Percentiles rank a stretch among this genome's conserved stretches.
phyloP scores from a whole-genome alignment of 2,888 invertebrate genomes.

The Malthinus flaveolus region DNA sequence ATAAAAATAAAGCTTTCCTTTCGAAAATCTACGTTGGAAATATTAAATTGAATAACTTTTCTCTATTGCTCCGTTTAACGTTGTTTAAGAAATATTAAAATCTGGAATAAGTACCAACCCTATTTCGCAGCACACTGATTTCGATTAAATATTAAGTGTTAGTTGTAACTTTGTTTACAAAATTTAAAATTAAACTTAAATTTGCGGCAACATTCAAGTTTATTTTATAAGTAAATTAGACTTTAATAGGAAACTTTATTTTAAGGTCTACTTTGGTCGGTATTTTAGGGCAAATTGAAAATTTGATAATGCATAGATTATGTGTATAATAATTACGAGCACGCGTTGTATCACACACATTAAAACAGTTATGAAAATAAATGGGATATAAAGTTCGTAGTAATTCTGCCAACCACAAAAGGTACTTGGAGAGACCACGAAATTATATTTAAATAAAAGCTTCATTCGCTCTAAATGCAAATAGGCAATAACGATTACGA shows the following conservation, averaged over 20 bases:
- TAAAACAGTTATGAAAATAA: conserved; percentile 9
- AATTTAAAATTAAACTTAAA: no score
- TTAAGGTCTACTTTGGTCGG: not conserved
- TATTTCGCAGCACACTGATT: no score
- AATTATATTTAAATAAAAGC: conserved; percentile 24
- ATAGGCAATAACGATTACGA: conserved; percentile 28
- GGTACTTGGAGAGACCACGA: conserved; percentile 11
- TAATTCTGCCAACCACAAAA: conserved; percentile 10
- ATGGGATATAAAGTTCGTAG: conserved; percentile 5
- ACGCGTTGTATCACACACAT: conserved; percentile 2
- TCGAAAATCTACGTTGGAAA: no score
- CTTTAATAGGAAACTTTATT: not conserved
- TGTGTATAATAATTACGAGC: conserved; percentile 3
- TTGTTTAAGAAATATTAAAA: no score
- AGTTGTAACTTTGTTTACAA: no score
- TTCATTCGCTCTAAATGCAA: conserved; percentile 30
- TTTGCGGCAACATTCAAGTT: no score
- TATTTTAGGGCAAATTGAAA: conserved; percentile 1
- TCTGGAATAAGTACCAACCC: no score
- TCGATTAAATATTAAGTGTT: no score
- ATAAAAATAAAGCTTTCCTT: no score
- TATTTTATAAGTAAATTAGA: no score
- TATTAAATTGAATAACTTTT: no score
- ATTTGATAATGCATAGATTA: conserved; percentile 5
- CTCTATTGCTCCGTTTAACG: no score